Base-by-base conservation (phyloP, 2,888 invertebrate species). In the Tiliacea citrago region DNA sequence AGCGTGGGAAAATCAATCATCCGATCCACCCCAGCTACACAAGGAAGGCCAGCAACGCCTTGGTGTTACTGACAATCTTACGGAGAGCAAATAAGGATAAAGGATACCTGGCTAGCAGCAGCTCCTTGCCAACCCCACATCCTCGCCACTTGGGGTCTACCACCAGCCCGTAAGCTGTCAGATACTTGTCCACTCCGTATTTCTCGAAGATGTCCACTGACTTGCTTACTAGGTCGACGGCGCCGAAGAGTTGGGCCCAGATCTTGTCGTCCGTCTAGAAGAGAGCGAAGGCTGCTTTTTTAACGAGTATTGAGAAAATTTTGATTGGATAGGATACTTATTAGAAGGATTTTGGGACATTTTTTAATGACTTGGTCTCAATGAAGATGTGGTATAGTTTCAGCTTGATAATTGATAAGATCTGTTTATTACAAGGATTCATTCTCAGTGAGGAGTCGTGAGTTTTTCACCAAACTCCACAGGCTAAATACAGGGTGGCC, bases 121-220 rank as follows among this genome's bases (percentile, higher is more conserved):
- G 89, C 82, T 95, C 93, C 84, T 92, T 92, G 4, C 96, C 97
- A 12, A 97, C 92, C 1, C 91, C 92, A 69, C 92, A 86, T 0
- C 97, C 97, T 10, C 96, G 88, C 95, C 95, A 97, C 84, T 0
- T 9, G 58, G 95, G 95, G 42, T 91, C 90, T 8, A 97, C 96
- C 58, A 96, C 96, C 85, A 97, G 90, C 0, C 97, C 97, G 72
- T 95, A 94, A 0, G 97, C 97, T 0, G 93, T 94, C 77, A 97
- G 85, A 79, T 96, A 96, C 69, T 90, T 90, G 51, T 95, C 93
- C 9, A 96, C 95, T 0, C 89, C 89, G 81, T 92, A 97, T 18
- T 84, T 86, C 13, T 90, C 74, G 89, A 94, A 97, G 10, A 96
- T 79, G 81, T 97, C 93, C 55, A 94, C 95, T 2, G 93, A 90